Evolutionary conservation across 2,888 invertebrate genomes (phyloP).

Genomic region (Labia minor): DNA sequence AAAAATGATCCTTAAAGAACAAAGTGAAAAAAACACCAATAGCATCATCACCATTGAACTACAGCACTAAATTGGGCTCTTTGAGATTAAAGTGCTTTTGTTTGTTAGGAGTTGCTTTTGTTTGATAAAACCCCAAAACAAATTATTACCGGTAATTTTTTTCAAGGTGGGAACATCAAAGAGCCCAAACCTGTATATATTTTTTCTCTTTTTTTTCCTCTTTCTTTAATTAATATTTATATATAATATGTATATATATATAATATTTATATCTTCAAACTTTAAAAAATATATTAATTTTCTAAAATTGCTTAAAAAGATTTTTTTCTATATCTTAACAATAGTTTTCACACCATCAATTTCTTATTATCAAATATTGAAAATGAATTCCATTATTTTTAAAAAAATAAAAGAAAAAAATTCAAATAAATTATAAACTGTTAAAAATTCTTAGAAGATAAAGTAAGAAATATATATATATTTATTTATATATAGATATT

Average conservation of each 20-base stretch:
- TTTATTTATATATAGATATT: too few species aligned
- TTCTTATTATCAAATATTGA: not conserved
- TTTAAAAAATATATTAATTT: slow-evolving; percentile 13
- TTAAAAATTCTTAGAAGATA: too few species aligned
- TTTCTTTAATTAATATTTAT: not conserved
- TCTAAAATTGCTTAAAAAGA: slow-evolving; percentile 13
- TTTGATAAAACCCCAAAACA: too few species aligned
- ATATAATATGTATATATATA: not conserved
- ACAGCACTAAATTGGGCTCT: slow-evolving; percentile 1
- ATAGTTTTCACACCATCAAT: not conserved
- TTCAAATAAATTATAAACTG: too few species aligned
- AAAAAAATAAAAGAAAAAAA: not conserved
- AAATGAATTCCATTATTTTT: slow-evolving; percentile 5
- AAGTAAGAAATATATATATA: too few species aligned
- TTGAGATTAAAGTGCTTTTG: not conserved
- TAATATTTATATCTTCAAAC: not conserved
- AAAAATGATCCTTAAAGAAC: not conserved
- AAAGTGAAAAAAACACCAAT: not conserved
- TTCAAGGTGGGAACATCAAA: not conserved
- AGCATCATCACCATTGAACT: slow-evolving; percentile 13
- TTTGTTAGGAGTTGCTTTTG: not conserved
- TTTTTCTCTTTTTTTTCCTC: not conserved
- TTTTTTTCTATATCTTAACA: not conserved
- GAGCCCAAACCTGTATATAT: not conserved
- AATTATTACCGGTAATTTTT: not conserved